phyloP scores from a whole-genome alignment of 2,888 invertebrate genomes.

The Drosophila macrospina region DNA sequence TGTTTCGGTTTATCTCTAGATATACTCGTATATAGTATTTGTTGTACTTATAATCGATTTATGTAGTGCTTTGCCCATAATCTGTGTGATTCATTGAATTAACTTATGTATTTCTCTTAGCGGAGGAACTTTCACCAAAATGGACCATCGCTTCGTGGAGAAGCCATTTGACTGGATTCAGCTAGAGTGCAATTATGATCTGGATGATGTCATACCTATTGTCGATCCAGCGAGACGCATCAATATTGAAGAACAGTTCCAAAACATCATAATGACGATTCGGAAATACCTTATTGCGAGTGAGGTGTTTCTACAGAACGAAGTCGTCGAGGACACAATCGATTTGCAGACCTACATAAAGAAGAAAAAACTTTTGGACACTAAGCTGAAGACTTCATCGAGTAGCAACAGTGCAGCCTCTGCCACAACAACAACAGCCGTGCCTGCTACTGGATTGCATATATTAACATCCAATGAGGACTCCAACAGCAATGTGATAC shows the following conservation, averaged over 20 bases:
- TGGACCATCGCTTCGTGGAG: conserved; percentile 91
- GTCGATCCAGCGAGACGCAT: conserved; percentile 86
- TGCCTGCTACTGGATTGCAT: conserved; percentile 37
- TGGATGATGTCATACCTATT: conserved; percentile 91
- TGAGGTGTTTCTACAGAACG: conserved; percentile 91
- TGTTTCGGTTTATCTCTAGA: conserved; percentile 50
- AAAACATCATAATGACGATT: conserved; percentile 75
- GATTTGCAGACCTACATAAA: conserved; percentile 88
- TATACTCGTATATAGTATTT: conserved; percentile 36
- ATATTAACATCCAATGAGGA: conserved; percentile 25
- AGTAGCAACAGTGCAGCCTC: conserved; percentile 19
- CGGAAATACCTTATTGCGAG: conserved; percentile 86
- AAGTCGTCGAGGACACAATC: conserved; percentile 88
- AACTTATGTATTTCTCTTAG: conserved; percentile 69
- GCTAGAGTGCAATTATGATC: conserved; percentile 90
- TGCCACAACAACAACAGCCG: conserved; percentile 7
- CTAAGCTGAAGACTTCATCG: conserved; percentile 42
- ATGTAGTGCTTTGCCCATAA: conserved; percentile 24
- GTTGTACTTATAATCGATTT: conserved; percentile 32
- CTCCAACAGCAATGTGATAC: conserved; percentile 52
- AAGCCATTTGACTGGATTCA: conserved; percentile 91
- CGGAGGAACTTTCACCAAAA: conserved; percentile 87
- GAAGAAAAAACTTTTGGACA: conserved; percentile 84
- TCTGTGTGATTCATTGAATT: not conserved
- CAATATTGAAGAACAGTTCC: conserved; percentile 84